phyloP scores from a whole-genome alignment of 2,113 vertebrate species.

The Hippopotamus amphibius region DNA sequence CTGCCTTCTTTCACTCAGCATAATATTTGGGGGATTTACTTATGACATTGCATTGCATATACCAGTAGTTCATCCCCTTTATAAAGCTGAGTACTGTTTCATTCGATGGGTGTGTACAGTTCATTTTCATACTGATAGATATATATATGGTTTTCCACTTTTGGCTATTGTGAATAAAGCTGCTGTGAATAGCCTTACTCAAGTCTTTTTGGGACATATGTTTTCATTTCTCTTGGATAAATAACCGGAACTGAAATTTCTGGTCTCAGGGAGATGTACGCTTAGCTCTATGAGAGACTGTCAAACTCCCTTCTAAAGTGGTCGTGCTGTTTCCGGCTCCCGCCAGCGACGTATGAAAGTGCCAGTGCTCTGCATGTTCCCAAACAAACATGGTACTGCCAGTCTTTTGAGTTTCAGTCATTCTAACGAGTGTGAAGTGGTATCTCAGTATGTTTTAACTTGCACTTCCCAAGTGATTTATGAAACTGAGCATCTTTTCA shows the following conservation, averaged over 20 bases:
- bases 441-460: not conserved
- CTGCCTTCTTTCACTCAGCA: not conserved
- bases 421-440: not conserved
- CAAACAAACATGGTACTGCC: not conserved
- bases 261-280: not conserved
- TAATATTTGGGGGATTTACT: not conserved
- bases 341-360: not conserved
- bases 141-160: not conserved
- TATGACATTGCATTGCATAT: not conserved
- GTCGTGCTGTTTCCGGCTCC: not conserved
- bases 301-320: not conserved
- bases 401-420: not conserved
- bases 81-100: not conserved
- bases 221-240: slow-evolving; percentile 9
- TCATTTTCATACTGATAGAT: not conserved
- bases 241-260: not conserved
- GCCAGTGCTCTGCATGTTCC: not conserved
- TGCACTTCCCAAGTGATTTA: not conserved
- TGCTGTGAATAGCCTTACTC: not conserved
- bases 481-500: not conserved
- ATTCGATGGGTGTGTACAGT: not conserved
- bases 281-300: not conserved
- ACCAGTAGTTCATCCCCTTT: not conserved
- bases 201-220: not conserved
- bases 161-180: not conserved